Evolutionary conservation across 1,140 invertebrate species (phyloP), one percentile per base, ranked within the genome.

Genomic region (Aporrectodea caliginosa): DNA sequence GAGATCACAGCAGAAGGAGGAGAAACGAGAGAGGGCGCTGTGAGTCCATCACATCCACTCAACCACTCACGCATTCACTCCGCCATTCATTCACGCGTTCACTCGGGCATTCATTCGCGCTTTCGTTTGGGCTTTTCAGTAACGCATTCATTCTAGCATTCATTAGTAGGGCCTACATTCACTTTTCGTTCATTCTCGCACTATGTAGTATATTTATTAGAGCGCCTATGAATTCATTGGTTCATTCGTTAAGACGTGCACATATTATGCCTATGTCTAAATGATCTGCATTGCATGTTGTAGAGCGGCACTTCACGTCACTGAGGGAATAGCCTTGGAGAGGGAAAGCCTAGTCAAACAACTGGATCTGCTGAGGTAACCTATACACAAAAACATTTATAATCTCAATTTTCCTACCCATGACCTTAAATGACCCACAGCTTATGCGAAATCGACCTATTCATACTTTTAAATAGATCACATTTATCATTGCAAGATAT

Each of bases 341-440:
- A 83, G 89, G 82, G 90, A 90, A 83, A 88, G 85, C 79, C 82
- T 90, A 33, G 88, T 90, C 1, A 88, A 88, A 83, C 89, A 90
- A 82, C 82, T 90, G 22, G 88, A 90, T 43, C 33, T 76, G 0
- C 35, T 76, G 75, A 76, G 75, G 75, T 76, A 6, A 12, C 6
- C 22, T 12, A 58, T 58, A 58, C 6, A 22, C 43, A 58, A 22
- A 58, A 58, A 58, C 22, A 58, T 6, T 58, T 58, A 22, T n/a
- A n/a, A n/a, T n/a, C n/a, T n/a, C n/a, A n/a, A n/a, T n/a, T n/a
- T n/a, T n/a, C n/a, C n/a, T n/a, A n/a, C n/a, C n/a, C n/a, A n/a
- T n/a, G n/a, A n/a, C n/a, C n/a, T n/a, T n/a, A n/a, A n/a, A n/a
- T n/a, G n/a, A n/a, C n/a, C n/a, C n/a, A n/a, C n/a, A n/a, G n/a